Base-by-base conservation (phyloP, 2,797 vertebrate genomes). In the Crypturellus tataupa region DNA sequence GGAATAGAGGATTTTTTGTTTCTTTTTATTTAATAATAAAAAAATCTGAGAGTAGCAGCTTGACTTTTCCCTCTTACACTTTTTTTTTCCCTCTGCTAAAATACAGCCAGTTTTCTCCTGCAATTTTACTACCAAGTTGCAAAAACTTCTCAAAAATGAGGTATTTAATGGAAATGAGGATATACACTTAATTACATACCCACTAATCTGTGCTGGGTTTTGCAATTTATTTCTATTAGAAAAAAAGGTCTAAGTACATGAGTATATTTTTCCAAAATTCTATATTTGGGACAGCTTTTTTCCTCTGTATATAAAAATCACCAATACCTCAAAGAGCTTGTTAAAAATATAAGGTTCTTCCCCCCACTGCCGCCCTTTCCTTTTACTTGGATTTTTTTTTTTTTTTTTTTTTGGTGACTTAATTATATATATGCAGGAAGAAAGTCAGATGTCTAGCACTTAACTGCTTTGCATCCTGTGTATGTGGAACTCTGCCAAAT, bases 331-430 rank as follows among this genome's bases (percentile, higher is more conserved):
- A 33, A 21, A 79, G 37, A 67, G 7, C 12, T 19, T 91, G 21
- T 5, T 72, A 31, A 79, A 79, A 80, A 76, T n/a, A 17, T 6
- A 40, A 15, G 42, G 7, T 12, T 12, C 13, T 10, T 6, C 20
- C 46, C 46, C 4, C 9, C 10, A 19, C 44, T 23, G 3, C 3
- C 35, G 5, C 13, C 37, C 60, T n/a, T 37, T 23, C 2, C 29
- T 70, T 55, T 4, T 1, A 1, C 33, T 1, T 21, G 1, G 69
- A 59, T 12, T 12, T 0, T 15, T 21, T 47, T 47, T 47, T 12
- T 12, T 0, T 15, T 21, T 47, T 47, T 47, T 47, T 47, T 47
- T 47, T 40, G 12, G 40, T 40, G 40, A 40, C 40, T 40, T 40
- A 44, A 17, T 15, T 27, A 31, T 14, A 53, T 55, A 31, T 31